Conservation (phyloP, 2,797 vertebrate genomes). For the Synanceia verrucosa region DNA sequence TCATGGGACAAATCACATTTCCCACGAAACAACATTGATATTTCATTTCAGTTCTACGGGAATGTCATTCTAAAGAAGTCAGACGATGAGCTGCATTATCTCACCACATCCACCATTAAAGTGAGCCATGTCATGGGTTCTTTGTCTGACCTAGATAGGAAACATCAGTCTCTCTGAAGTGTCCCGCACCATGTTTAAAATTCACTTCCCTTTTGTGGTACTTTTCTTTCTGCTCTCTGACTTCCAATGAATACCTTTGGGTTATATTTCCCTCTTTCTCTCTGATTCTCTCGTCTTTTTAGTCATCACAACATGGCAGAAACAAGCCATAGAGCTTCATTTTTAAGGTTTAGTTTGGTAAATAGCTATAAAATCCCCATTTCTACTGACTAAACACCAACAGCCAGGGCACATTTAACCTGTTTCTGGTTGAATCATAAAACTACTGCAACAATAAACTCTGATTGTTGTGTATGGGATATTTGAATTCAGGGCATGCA, state of each 20-base stretch:
- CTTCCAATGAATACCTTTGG: constrained; percentile 36
- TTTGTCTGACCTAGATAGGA: constrained; percentile 57
- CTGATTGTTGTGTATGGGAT: neutral
- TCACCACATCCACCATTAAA: constrained; percentile 32
- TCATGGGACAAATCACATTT: neutral
- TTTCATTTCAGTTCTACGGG: neutral
- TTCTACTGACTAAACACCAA: neutral
- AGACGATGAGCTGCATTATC: neutral
- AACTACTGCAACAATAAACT: neutral
- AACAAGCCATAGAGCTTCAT: neutral
- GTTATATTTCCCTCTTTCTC: constrained; percentile 9
- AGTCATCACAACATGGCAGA: constrained; percentile 9
- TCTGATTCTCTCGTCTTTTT: neutral
- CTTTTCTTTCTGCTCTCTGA: constrained; percentile 12
- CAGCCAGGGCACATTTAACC: neutral
- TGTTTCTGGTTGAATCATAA: neutral
- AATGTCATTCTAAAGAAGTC: neutral
- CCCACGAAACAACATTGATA: neutral
- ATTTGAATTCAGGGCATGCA: constrained; percentile 48
- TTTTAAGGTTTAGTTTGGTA: constrained; percentile 16
- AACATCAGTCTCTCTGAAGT: constrained; percentile 53
- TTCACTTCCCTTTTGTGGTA: constrained; percentile 31
- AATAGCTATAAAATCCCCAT: neutral
- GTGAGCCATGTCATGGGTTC: constrained; percentile 42
- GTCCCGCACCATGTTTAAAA: constrained; percentile 38